phyloP scores from a whole-genome alignment of 1,140 invertebrate species.

The Magallana angulata region DNA sequence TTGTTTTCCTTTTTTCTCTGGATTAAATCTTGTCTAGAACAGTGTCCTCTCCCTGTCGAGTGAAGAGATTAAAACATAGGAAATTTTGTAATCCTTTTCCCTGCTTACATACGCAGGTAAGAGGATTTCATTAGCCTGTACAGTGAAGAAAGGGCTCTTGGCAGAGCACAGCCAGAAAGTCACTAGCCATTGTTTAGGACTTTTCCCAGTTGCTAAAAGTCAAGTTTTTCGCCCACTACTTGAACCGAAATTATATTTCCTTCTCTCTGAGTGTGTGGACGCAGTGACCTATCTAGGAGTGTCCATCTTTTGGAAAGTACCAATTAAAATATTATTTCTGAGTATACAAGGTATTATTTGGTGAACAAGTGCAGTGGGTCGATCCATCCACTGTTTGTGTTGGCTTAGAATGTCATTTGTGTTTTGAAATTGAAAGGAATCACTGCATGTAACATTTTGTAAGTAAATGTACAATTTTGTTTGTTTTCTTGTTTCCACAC shows the following conservation, averaged over 20 bases:
- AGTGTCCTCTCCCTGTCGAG: neutral
- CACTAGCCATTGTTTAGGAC: slow-evolving; percentile 2
- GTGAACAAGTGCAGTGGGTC: neutral
- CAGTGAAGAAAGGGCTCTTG: neutral
- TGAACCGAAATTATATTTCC: slow-evolving; percentile 6
- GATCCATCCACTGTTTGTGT: no score
- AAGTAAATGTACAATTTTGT: no score
- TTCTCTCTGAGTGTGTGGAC: neutral
- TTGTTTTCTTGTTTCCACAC: no score
- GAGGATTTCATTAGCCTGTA: neutral
- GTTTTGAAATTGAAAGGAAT: no score
- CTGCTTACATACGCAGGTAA: neutral
- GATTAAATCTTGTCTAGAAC: slow-evolving; percentile 3
- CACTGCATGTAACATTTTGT: no score
- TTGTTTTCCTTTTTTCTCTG: neutral
- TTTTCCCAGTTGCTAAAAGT: slow-evolving; percentile 19
- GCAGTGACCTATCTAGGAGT: slow-evolving; percentile 16
- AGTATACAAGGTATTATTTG: neutral
- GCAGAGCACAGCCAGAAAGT: slow-evolving; percentile 15
- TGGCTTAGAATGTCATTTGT: no score
- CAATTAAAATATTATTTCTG: neutral
- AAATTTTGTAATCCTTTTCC: slow-evolving; percentile 25
- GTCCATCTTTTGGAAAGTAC: slow-evolving; percentile 12
- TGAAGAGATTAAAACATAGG: slow-evolving; percentile 24
- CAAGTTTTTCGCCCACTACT: slow-evolving; percentile 29